Conservation (phyloP, 2,888 invertebrate species). For the Eumerus sabulonum region DNA sequence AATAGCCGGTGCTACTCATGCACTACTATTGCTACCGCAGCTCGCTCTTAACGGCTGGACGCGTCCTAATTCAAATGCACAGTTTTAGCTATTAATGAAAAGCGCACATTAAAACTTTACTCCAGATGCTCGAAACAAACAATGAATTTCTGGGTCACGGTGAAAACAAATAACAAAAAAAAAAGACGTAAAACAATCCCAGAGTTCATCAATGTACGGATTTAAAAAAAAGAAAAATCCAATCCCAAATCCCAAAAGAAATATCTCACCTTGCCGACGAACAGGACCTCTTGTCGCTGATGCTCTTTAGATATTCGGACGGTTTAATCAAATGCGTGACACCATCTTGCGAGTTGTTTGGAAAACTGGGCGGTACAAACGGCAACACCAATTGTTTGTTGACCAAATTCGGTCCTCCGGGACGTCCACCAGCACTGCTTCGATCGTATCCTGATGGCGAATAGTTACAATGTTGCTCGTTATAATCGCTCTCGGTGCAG, state of each 20-base stretch:
- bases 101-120: too few relatives aligned
- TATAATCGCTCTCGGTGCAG: constrained; percentile 76
- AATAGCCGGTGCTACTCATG: too few relatives aligned
- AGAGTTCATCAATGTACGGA: neutral
- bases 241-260: constrained; percentile 2
- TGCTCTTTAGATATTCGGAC: constrained; percentile 93
- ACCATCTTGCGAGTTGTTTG: constrained; percentile 83
- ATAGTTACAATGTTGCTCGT: constrained; percentile 76
- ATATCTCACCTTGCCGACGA: constrained; percentile 79
- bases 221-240: too few relatives aligned
- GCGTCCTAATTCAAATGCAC: neutral
- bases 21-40: too few relatives aligned
- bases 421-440: constrained; percentile 71
- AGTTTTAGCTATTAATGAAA: neutral
- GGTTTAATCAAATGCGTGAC: constrained; percentile 93
- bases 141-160: neutral
- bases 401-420: constrained; percentile 83
- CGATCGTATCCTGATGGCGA: constrained; percentile 70
- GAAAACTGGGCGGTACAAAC: constrained; percentile 95
- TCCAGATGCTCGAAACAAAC: neutral
- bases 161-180: neutral
- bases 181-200: too few relatives aligned
- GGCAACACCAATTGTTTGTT: constrained; percentile 92
- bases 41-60: too few relatives aligned
- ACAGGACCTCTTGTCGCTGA: constrained; percentile 83